Evolutionary conservation across 1,140 invertebrate species (phyloP), one percentile per base, ranked within the genome.

Genomic region (Artemia franciscana): DNA sequence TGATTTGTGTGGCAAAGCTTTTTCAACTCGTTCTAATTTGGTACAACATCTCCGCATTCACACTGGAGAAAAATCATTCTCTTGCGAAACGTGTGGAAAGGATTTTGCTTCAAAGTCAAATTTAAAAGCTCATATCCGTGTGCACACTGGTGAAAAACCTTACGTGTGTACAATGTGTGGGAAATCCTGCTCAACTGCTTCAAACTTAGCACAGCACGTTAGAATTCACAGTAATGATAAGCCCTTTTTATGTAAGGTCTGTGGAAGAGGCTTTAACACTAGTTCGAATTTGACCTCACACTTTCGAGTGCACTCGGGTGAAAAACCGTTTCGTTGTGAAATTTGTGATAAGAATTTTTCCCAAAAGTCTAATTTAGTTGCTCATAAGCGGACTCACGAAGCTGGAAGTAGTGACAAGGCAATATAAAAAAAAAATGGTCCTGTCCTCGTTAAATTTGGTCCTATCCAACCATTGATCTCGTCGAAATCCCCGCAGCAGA

Each of bases 71-170:
- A 79, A 80, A 67, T 80, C 80, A 0, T 80, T 80, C 65, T 69
- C 74, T 39, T 82, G 80, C 67, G 74, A 74, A 59, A 67, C 78
- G 62, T 90, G 86, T 71, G 80, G 82, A 3, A 81, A 88, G 28
- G 78, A 84, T 56, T 97, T 97, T 68, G 89, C 87, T 1, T 91
- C 96, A 71, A 86, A 89, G 51, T 92, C 89, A 0, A 84, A 62
- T 25, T 62, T 56, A 5, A 30, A 57, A 7, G 30, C 30, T 5
- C 61, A 62, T 5, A 51, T 62, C 5, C 56, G 24, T 15, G 58
- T 26, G 0, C 61, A 62, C 51, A 25, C 56, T 21, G 61, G 61
- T 21, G 26, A 30, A 12, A 26, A 56, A n/a, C n/a, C n/a, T 26
- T 51, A 27, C 23, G 27, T 24, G 5, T 63, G 62, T 26, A 57